Evolutionary conservation across 2,797 vertebrate species (phyloP).

Genomic region (Mionectes olivaceus): DNA sequence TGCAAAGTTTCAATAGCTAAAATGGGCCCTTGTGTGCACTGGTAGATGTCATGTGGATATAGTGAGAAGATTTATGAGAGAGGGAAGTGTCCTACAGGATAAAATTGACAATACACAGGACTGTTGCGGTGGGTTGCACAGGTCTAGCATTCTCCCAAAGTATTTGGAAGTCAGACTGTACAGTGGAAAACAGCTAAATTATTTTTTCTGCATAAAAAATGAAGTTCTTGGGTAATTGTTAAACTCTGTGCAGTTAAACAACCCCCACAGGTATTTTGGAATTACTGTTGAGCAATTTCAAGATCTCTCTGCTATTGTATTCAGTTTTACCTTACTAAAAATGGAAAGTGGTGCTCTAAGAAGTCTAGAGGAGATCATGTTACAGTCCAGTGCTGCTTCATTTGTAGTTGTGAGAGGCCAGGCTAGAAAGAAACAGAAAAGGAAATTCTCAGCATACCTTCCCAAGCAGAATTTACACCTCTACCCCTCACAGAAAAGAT

Average conservation of each 20-base stretch:
- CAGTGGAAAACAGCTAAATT: neutral
- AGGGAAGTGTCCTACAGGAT: neutral
- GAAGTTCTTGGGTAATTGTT: neutral
- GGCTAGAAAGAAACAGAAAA: constrained; percentile 15
- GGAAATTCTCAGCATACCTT: constrained; percentile 12
- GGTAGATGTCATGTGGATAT: neutral
- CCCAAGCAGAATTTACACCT: neutral
- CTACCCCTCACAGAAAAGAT: neutral
- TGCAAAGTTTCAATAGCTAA: neutral
- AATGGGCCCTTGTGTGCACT: neutral
- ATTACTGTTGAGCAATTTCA: neutral
- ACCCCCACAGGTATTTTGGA: neutral
- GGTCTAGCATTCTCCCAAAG: neutral
- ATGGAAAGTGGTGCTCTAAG: neutral
- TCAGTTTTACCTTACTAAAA: constrained; percentile 42
- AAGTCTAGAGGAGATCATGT: neutral
- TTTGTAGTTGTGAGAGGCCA: neutral
- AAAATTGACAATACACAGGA: neutral
- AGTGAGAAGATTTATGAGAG: neutral
- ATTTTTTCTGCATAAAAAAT: neutral
- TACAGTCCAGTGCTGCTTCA: neutral
- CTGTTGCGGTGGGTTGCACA: neutral
- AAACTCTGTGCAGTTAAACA: neutral
- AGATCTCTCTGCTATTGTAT: constrained; percentile 39
- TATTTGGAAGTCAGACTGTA: neutral